Evolutionary conservation across 2,888 invertebrate genomes (phyloP).

Genomic region (Agrypnus murinus): DNA sequence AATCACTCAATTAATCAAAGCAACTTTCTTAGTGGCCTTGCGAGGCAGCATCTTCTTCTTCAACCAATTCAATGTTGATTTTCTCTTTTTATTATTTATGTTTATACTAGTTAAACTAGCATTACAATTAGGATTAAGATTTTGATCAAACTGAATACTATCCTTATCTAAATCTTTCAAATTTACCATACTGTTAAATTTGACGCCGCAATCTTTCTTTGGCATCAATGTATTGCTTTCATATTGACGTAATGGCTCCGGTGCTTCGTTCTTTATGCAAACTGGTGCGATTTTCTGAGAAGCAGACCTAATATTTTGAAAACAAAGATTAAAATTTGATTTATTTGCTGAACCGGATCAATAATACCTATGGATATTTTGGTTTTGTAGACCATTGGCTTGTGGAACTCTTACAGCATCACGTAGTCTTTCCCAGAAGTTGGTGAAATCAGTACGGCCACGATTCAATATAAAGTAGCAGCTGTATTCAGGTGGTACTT

Average conservation of each 20-base stretch:
- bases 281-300: slow-evolving; percentile 43
- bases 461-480: slow-evolving; percentile 81
- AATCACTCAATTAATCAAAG: slow-evolving; percentile 44
- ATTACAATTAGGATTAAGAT: slow-evolving; percentile 57
- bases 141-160: slow-evolving; percentile 50
- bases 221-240: slow-evolving; percentile 48
- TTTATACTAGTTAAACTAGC: slow-evolving; percentile 54
- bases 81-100: slow-evolving; percentile 53
- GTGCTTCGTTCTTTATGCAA: background rate
- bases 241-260: background rate
- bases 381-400: background rate
- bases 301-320: slow-evolving; percentile 36
- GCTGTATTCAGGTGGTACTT: slow-evolving; percentile 78
- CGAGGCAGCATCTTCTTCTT: slow-evolving; percentile 53
- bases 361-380: slow-evolving; percentile 13
- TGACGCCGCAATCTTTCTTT: slow-evolving; percentile 57
- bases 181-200: slow-evolving; percentile 61
- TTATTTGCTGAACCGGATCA: background rate
- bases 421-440: slow-evolving; percentile 83
- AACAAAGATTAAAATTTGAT: background rate
- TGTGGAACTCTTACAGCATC: slow-evolving; percentile 70
- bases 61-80: slow-evolving; percentile 53
- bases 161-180: slow-evolving; percentile 55
- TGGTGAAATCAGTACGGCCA: slow-evolving; percentile 73
- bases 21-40: slow-evolving; percentile 48